Conservation (phyloP, 1,140 invertebrate genomes). For the Tenebrio molitor region DNA sequence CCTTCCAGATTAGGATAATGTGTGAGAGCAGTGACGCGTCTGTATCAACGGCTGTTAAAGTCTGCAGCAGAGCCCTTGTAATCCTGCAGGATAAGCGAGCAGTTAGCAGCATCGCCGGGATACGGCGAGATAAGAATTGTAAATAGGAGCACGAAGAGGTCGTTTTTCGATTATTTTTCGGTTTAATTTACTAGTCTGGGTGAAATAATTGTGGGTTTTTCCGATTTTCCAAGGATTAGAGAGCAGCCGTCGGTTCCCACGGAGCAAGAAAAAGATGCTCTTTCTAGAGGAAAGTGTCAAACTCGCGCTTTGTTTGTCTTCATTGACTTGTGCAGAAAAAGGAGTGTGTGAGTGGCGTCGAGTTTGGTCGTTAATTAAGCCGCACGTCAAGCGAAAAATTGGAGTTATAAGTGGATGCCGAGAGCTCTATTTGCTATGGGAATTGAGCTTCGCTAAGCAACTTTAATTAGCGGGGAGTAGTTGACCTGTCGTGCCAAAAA, state of each 20-base stretch:
- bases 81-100: constrained; percentile 35
- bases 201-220: constrained; percentile 24
- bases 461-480: neutral
- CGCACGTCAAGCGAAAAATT: constrained; percentile 26
- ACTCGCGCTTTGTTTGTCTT: constrained; percentile 2
- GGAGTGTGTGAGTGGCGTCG: neutral
- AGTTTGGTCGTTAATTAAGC: constrained; percentile 15
- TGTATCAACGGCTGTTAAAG: constrained; percentile 14
- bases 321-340: constrained; percentile 16
- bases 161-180: constrained; percentile 13
- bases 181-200: neutral
- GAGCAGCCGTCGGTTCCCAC: constrained; percentile 1
- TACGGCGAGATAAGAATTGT: constrained; percentile 42
- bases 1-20: neutral
- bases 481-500: no score
- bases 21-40: constrained; percentile 19
- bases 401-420: neutral
- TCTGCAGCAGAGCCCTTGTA: constrained; percentile 34
- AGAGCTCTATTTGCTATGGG: neutral
- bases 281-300: neutral
- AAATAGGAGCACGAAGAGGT: constrained; percentile 33
- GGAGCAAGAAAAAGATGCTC: neutral
- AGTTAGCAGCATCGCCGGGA: constrained; percentile 30
- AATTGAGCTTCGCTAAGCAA: constrained; percentile 1
- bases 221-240: neutral